A percentile compares a stretch with the other conserved stretches of the same genome.
These are phyloP conservation scores for Oreocharis arfaki DNA, from an alignment of 2,113 vertebrate species.

Conservation along the genomic window DNA sequence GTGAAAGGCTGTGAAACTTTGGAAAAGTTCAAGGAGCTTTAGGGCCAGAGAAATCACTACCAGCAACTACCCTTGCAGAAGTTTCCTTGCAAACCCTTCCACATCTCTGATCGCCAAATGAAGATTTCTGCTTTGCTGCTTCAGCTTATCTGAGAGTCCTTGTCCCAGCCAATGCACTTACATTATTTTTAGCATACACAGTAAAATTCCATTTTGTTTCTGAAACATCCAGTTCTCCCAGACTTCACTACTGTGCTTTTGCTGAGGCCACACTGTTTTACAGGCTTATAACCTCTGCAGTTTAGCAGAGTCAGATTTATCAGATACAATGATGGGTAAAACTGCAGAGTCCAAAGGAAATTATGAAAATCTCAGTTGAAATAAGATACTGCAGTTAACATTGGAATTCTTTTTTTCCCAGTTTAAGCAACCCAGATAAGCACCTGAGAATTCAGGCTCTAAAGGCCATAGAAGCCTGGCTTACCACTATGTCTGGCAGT, in stretches of 20 bases:
- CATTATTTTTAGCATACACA: slow-evolving; percentile 28
- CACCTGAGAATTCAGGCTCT: not conserved
- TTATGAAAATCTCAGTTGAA: not conserved
- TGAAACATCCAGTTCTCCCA: not conserved
- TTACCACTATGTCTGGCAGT: not conserved
- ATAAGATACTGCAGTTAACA: not conserved
- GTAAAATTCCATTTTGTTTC: slow-evolving; percentile 49
- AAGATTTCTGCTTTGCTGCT: slow-evolving; percentile 40
- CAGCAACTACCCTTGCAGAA: not conserved
- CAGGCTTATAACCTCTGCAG: not conserved
- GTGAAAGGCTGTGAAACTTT: not conserved
- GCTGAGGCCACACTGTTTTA: slow-evolving; percentile 12
- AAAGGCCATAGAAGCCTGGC: not conserved
- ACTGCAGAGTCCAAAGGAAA: slow-evolving; percentile 12
- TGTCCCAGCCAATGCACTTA: slow-evolving; percentile 12
- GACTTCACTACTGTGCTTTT: not conserved
- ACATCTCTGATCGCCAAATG: not conserved
- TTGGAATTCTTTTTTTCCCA: not conserved
- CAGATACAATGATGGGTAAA: not conserved
- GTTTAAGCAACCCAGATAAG: not conserved
- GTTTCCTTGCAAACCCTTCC: not conserved
- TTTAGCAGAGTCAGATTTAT: slow-evolving; percentile 3
- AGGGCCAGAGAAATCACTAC: not conserved
- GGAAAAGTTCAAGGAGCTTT: not conserved
- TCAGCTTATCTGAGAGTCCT: slow-evolving; percentile 21